Conservation (phyloP, 1,140 invertebrate species). For the Brachionus paranguensis region DNA sequence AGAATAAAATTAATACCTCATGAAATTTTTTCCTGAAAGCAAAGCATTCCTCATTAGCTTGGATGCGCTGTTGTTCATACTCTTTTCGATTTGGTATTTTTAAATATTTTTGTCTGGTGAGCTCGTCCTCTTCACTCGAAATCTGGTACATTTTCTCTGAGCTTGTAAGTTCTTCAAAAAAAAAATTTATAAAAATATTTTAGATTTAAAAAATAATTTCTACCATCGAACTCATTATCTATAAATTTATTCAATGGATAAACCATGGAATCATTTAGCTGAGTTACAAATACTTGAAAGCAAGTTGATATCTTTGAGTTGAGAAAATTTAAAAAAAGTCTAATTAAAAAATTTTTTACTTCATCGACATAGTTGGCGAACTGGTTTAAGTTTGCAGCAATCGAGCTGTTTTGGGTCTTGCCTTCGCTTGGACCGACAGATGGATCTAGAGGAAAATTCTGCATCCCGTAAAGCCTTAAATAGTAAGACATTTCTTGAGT, state of each 20-base stretch:
- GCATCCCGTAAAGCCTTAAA: conserved; percentile 30
- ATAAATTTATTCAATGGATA: conserved; percentile 24
- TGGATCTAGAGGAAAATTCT: conserved; percentile 19
- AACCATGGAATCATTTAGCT: not conserved
- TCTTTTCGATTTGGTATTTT: conserved; percentile 7
- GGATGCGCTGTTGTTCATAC: not conserved
- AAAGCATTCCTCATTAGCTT: conserved; percentile 15
- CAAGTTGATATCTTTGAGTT: not conserved
- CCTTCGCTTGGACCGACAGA: not conserved
- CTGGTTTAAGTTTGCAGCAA: not conserved
- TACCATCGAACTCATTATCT: conserved; percentile 22
- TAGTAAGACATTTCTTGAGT: conserved; percentile 23
- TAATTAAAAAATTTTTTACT: not conserved
- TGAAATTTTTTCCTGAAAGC: conserved; percentile 22
- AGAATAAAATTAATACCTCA: not conserved
- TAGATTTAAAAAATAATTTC: not conserved
- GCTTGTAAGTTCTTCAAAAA: not conserved
- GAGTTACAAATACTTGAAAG: conserved; percentile 24
- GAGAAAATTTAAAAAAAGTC: not conserved
- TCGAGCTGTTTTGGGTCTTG: not conserved
- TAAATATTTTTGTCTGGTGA: not conserved
- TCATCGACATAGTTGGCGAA: conserved; percentile 16
- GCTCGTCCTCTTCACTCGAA: conserved; percentile 3
- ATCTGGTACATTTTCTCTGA: not conserved
- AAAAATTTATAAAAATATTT: not conserved